These are phyloP conservation scores for Musca vetustissima DNA, from an alignment of 1,140 invertebrate species.

Conservation along the genomic window DNA sequence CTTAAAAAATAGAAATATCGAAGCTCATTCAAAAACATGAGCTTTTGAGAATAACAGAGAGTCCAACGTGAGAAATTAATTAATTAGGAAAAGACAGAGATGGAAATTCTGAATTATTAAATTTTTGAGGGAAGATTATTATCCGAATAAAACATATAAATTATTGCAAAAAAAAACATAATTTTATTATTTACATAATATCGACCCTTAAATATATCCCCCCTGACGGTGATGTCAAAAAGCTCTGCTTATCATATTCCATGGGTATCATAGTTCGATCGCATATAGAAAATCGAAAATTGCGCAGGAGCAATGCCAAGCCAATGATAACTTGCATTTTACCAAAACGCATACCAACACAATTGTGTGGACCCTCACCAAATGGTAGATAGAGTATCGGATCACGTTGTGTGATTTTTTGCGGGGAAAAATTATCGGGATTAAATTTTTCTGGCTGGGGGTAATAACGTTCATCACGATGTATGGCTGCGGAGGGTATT, in stretches of 20 bases:
- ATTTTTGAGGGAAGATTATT: too few species aligned
- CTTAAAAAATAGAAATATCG: too few species aligned
- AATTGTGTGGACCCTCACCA: slow-evolving; percentile 59
- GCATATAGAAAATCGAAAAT: slow-evolving; percentile 26
- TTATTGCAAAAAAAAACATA: too few species aligned
- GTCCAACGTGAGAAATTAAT: too few species aligned
- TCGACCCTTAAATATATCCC: slow-evolving; percentile 15
- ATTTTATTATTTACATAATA: too few species aligned
- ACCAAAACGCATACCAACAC: slow-evolving; percentile 57
- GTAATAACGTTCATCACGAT: slow-evolving; percentile 61
- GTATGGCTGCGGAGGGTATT: slow-evolving; percentile 63
- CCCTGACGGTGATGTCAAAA: not conserved
- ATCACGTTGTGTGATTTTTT: slow-evolving; percentile 55
- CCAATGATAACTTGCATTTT: slow-evolving; percentile 53
- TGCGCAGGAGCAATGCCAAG: slow-evolving; percentile 30
- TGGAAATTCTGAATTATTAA: too few species aligned
- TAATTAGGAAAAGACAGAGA: too few species aligned
- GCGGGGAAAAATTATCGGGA: slow-evolving; percentile 61
- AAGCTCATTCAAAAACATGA: too few species aligned
- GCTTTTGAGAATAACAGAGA: too few species aligned
- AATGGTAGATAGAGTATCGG: slow-evolving; percentile 66
- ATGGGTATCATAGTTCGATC: slow-evolving; percentile 23
- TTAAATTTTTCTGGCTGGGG: slow-evolving; percentile 63
- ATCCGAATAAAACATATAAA: too few species aligned
- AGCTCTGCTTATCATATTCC: not conserved